Evolutionary conservation across 2,113 vertebrate species (phyloP).

Genomic region (Rhinoderma darwinii): DNA sequence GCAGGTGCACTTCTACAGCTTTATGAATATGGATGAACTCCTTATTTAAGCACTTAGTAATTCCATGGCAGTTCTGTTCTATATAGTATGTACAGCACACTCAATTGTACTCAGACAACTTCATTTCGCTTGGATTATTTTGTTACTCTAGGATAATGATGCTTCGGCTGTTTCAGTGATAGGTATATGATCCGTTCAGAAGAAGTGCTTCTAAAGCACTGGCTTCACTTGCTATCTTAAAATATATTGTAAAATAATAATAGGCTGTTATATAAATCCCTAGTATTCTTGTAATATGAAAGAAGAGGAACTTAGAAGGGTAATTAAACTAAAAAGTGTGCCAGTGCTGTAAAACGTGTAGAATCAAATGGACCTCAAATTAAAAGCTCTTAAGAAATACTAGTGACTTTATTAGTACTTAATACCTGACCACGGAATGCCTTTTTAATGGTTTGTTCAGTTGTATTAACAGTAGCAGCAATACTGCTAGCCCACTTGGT

Average conservation of each 20-base stretch:
- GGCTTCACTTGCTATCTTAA: background rate
- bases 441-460: background rate
- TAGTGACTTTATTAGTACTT: background rate
- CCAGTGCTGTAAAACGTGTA: background rate
- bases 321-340: background rate
- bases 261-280: background rate
- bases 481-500: too few species aligned
- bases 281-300: background rate
- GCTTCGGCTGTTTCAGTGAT: background rate
- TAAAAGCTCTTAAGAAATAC: background rate
- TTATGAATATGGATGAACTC: slow-evolving; percentile 40
- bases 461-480: background rate
- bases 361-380: background rate
- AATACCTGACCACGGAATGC: background rate
- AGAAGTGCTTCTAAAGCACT: background rate
- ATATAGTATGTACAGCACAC: background rate
- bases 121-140: background rate
- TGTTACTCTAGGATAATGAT: background rate
- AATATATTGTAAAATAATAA: background rate
- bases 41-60: slow-evolving; percentile 18
- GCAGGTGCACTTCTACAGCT: slow-evolving; percentile 19
- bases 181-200: background rate
- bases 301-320: background rate
- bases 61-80: background rate
- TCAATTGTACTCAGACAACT: slow-evolving; percentile 12